Base-by-base conservation (phyloP, 2,888 invertebrate genomes). In the Standfussiana lucernea region DNA sequence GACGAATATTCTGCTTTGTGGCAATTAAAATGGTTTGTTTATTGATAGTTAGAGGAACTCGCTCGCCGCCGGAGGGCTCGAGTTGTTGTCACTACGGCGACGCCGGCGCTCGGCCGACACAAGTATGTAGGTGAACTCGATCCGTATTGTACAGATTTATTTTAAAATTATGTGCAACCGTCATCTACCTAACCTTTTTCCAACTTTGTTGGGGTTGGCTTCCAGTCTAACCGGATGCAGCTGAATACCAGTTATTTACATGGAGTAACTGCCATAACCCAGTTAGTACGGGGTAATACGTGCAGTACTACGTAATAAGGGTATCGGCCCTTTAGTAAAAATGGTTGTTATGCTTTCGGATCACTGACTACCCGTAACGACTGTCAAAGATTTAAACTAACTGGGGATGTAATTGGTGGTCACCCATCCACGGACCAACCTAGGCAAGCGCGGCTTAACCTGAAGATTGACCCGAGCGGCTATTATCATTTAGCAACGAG, bases 1-100 rank as follows among this genome's bases (percentile, higher is more conserved):
- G n/a, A 53, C 24, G 6, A 21, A 24, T 32, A 28, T 40, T 40
- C 24, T 45, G 35, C 68, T 67, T 18, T 68, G 40, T 32, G 28
- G 65, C 37, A 45, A 56, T 45, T 68, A 42, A n/a, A 24, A 35
- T 32, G 50, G 28, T 72, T 73, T 68, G 68, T 73, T 32, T 67
- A 42, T 67, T 18, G 5, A 67, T 42, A 28, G 45, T 32, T 45
- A 11, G 24, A 32, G 21, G n/a, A n/a, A n/a, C n/a, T n/a, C 18
- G 18, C 35, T 18, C 7, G 35, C 11, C n/a, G n/a, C 56, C 21
- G 24, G 40, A 42, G 40, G 24, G 21, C 15, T 40, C 59, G 28
- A 70, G 28, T 28, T 21, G 37, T 21, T 40, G 56, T 28, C 69
- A 28, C n/a, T 28, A 40, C 37, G 37, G 37, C 28, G 28, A 24